Conservation (phyloP, 2,888 invertebrate species). For the Caenorhabditis auriculariae region DNA sequence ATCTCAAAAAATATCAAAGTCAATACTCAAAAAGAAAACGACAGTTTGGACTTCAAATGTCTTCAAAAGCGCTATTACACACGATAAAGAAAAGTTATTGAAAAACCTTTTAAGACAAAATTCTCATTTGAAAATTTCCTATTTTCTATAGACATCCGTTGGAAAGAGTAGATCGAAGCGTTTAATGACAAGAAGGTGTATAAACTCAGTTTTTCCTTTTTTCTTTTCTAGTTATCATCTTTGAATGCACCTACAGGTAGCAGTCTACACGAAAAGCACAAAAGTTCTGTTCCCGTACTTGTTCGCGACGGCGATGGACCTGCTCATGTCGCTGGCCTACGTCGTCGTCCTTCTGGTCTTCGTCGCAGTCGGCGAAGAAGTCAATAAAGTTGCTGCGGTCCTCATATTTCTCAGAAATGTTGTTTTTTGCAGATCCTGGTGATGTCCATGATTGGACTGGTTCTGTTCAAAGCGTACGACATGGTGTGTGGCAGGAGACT, state of each 20-base stretch:
- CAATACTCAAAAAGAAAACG: too few relatives aligned
- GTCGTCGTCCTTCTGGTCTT: conserved; percentile 32
- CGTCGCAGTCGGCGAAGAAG: conserved; percentile 20
- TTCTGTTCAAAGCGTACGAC: conserved; percentile 45
- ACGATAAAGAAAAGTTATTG: too few relatives aligned
- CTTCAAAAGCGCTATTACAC: too few relatives aligned
- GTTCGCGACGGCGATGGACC: conserved; percentile 29
- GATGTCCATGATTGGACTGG: conserved; percentile 39
- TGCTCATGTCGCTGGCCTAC: conserved; percentile 34
- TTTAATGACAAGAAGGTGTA: too few relatives aligned
- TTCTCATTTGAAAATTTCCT: too few relatives aligned
- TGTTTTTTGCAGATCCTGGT: conserved; percentile 31
- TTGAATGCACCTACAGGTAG: conserved; percentile 12
- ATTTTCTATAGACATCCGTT: too few relatives aligned
- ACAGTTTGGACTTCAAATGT: too few relatives aligned
- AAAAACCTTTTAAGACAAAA: too few relatives aligned
- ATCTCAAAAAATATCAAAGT: too few relatives aligned
- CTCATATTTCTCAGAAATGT: neutral
- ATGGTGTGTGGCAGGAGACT: conserved; percentile 43
- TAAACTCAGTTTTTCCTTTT: too few relatives aligned
- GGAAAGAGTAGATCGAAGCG: too few relatives aligned
- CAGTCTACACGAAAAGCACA: conserved; percentile 29
- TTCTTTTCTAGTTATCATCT: neutral
- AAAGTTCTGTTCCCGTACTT: conserved; percentile 28
- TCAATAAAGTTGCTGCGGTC: conserved; percentile 19